Conservation (phyloP, 2,797 vertebrate species). For the Paguma larvata region DNA sequence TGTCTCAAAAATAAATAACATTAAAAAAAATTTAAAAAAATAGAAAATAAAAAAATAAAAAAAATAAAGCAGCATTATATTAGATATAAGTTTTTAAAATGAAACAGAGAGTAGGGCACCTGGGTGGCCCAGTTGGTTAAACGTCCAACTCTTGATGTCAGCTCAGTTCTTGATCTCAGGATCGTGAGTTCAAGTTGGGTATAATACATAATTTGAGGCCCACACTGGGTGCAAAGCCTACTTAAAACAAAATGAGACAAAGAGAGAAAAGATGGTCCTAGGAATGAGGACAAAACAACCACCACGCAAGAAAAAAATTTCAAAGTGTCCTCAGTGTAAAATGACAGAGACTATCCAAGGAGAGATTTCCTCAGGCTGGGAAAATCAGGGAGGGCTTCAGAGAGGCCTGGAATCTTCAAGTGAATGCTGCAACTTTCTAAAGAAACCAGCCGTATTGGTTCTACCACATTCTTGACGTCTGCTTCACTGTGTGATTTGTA, state of each 20-base stretch:
- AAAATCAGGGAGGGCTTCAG: background rate
- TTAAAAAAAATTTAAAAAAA: too few relatives aligned
- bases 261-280: background rate
- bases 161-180: too few relatives aligned
- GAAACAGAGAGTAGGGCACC: background rate
- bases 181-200: too few relatives aligned
- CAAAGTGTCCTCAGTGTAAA: background rate
- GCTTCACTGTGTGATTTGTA: conserved; percentile 46
- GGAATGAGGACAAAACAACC: conserved; percentile 16
- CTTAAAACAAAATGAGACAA: background rate
- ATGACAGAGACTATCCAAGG: background rate
- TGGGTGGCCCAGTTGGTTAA: too few relatives aligned
- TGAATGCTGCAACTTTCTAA: conserved; percentile 43
- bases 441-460: conserved; percentile 71
- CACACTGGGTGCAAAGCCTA: too few relatives aligned
- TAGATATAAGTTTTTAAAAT: conserved; percentile 39
- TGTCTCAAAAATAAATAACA: too few relatives aligned
- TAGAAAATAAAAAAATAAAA: too few relatives aligned
- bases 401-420: background rate
- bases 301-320: background rate
- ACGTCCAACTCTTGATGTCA: too few relatives aligned
- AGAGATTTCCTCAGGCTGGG: background rate
- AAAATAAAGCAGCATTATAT: background rate
- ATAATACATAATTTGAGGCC: too few relatives aligned
- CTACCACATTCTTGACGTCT: conserved; percentile 73